Evolutionary conservation across 2,888 invertebrate species (phyloP).

Genomic region (Galerucella calmariensis): DNA sequence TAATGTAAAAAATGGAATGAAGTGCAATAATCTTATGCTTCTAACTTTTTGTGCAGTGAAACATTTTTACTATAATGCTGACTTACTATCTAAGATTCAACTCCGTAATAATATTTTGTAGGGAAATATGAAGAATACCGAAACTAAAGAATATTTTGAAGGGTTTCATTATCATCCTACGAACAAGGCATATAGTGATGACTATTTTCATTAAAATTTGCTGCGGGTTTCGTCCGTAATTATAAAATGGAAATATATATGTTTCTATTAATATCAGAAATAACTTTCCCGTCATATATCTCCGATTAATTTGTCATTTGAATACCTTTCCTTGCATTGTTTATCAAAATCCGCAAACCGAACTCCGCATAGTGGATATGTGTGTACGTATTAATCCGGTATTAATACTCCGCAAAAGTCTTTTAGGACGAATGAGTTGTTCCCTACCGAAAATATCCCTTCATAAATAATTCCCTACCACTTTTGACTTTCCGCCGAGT

Average conservation of each 20-base stretch:
- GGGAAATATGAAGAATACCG: too few species aligned
- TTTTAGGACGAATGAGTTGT: constrained; percentile 3
- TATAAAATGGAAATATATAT: constrained; percentile 9
- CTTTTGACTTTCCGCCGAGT: constrained; percentile 5
- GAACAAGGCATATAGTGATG: too few species aligned
- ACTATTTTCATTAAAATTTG: background rate
- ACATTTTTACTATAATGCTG: too few species aligned
- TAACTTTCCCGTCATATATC: constrained; percentile 10
- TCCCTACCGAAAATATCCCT: constrained; percentile 21
- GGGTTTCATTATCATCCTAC: too few species aligned
- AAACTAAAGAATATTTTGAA: too few species aligned
- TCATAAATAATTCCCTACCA: constrained; percentile 27
- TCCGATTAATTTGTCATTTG: constrained; percentile 13
- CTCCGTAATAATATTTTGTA: too few species aligned
- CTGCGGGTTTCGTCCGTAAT: background rate
- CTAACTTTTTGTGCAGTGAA: too few species aligned
- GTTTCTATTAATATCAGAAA: constrained; percentile 5
- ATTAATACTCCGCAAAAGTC: constrained; percentile 15
- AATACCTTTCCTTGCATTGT: constrained; percentile 11
- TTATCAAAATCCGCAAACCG: constrained; percentile 17
- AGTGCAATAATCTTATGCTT: too few species aligned
- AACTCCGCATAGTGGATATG: background rate
- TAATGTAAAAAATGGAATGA: too few species aligned
- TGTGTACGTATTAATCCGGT: constrained; percentile 6
- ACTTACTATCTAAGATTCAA: too few species aligned